Evolutionary conservation across 2,888 invertebrate genomes (phyloP).

Genomic region (Apotomis capreana): DNA sequence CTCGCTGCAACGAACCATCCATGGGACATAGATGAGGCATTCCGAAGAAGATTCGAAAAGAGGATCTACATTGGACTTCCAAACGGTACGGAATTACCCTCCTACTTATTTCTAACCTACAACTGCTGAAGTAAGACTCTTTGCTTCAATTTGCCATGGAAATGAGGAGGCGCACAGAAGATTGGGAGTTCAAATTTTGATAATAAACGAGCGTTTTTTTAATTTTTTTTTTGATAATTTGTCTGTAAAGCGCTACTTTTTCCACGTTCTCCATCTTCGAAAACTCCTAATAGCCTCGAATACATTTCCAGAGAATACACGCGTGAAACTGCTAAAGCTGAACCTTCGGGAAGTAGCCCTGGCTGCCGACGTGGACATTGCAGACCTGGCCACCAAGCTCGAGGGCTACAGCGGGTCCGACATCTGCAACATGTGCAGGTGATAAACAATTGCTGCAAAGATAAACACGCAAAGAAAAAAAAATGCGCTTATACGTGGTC

Average conservation of each 20-base stretch:
- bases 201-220: no score
- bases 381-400: slow-evolving; percentile 84
- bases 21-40: slow-evolving; percentile 95
- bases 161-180: no score
- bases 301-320: slow-evolving; percentile 83
- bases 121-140: no score
- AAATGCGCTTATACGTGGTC: no score
- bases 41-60: slow-evolving; percentile 93
- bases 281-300: neutral
- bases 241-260: no score
- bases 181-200: no score
- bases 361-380: slow-evolving; percentile 85
- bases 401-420: slow-evolving; percentile 95
- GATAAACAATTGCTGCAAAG: neutral
- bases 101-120: no score
- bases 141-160: no score
- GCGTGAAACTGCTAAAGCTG: slow-evolving; percentile 86
- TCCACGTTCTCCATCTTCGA: no score
- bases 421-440: slow-evolving; percentile 94
- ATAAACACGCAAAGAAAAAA: no score
- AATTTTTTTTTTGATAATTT: no score
- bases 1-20: slow-evolving; percentile 96
- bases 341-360: slow-evolving; percentile 87
- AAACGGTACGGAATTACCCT: slow-evolving; percentile 76
- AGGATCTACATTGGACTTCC: slow-evolving; percentile 94